Evolutionary conservation across 2,888 invertebrate genomes (phyloP), one percentile per base, ranked within the genome.

Genomic region (Dasypolia templi): DNA sequence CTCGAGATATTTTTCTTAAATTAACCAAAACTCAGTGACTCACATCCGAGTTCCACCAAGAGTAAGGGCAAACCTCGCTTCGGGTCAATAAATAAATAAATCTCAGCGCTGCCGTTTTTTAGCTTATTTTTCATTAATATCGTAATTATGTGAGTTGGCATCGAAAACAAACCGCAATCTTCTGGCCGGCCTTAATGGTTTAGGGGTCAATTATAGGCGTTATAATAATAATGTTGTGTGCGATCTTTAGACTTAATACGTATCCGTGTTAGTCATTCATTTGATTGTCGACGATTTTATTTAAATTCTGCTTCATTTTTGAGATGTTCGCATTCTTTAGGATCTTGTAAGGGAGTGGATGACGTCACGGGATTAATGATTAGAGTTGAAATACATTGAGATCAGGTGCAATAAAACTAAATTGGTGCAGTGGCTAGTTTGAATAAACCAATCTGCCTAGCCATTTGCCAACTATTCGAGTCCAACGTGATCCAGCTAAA

Each of bases 21-120:
- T 32, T 11, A 12, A 59, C n/a, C n/a, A 72, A 56, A 32, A 12
- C n/a, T 14, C 53, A 35, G 86, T 86, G 87, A 88, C 7, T 86
- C 69, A 72, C 49, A 22, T 49, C 88, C 89, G 90, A 90, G 82
- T 87, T 70, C 12, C 26, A 69, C 72, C 85, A 80, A 62, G 86
- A 86, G 94, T 94, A 93, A 72, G 75, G 75, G 68, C 63, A 59
- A 68, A 80, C 78, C 86, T 88, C 86, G 89, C 87, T 83, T 79
- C 85, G 92, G 93, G 93, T 94, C 93, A 94, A 94, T 95, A 94
- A 94, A 95, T 95, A 95, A 95, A 95, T 94, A 94, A 95, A 95
- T 95, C 93, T 93, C 89, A 81, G 89, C 89, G 91, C 92, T 92
- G 92, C 92, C 85, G 90, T 92, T 93, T 93, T 94, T 94, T 94